Evolutionary conservation across 2,113 vertebrate genomes (phyloP).

Genomic region (Strigops habroptila): DNA sequence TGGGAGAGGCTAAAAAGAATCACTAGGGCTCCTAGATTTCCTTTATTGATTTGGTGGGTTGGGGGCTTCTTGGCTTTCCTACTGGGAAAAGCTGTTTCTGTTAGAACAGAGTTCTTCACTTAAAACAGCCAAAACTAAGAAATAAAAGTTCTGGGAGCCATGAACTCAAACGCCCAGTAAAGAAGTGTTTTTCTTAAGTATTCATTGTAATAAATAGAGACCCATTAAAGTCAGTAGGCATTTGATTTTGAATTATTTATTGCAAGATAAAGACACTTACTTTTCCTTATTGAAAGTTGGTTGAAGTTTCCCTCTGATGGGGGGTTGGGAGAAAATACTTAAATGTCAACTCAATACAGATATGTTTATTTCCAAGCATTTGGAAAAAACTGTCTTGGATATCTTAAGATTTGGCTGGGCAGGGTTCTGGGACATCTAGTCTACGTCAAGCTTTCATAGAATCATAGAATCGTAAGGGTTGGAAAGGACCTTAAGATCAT

Average conservation of each 20-base stretch:
- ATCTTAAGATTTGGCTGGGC: background rate
- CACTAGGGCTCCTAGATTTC: background rate
- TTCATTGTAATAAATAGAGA: background rate
- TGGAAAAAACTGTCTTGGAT: background rate
- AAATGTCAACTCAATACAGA: background rate
- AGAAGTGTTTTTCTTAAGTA: background rate
- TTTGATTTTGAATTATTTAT: background rate
- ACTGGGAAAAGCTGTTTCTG: background rate
- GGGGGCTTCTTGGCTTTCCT: background rate
- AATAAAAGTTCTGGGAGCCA: background rate
- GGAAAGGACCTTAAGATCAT: no score
- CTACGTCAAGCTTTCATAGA: no score
- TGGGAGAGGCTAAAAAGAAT: background rate
- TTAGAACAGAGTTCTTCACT: background rate
- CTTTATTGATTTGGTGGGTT: background rate
- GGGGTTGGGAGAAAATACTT: background rate
- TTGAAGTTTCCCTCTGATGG: background rate
- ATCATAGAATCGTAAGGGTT: no score
- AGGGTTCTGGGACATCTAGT: background rate
- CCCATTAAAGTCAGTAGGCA: background rate
- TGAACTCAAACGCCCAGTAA: background rate
- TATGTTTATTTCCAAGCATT: background rate
- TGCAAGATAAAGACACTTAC: background rate
- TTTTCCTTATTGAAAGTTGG: background rate
- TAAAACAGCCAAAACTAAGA: background rate